Conservation (phyloP, 2,888 invertebrate species). For the Cerceris rybyensis region DNA sequence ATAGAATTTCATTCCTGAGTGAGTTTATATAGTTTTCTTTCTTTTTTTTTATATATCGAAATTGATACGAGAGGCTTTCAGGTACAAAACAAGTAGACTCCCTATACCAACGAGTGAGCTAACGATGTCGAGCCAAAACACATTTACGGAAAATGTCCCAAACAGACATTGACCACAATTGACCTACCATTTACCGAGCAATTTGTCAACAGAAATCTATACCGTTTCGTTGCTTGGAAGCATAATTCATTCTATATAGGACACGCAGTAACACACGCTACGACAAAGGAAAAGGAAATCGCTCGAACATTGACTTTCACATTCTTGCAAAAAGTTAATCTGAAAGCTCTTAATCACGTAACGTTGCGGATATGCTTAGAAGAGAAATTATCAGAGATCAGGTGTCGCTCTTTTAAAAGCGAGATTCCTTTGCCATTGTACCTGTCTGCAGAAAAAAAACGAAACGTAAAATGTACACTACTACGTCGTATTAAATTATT, state of each 20-base stretch:
- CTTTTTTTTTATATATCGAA: slow-evolving; percentile 42
- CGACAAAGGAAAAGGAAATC: slow-evolving; percentile 30
- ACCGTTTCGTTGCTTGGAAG: slow-evolving; percentile 68
- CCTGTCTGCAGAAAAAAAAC: slow-evolving; percentile 28
- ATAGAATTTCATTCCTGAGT: slow-evolving; percentile 76
- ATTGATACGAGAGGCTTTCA: slow-evolving; percentile 74
- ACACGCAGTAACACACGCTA: slow-evolving; percentile 33
- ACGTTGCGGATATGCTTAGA: slow-evolving; percentile 27
- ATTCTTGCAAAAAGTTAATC: slow-evolving; percentile 13
- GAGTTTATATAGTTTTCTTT: slow-evolving; percentile 64
- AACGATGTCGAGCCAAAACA: slow-evolving; percentile 38
- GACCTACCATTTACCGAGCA: slow-evolving; percentile 37
- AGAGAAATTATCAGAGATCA: slow-evolving; percentile 52
- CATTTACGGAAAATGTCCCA: slow-evolving; percentile 25
- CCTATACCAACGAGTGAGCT: slow-evolving; percentile 37
- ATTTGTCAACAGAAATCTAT: slow-evolving; percentile 33
- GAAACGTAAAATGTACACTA: slow-evolving; percentile 32
- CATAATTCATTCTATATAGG: slow-evolving; percentile 51
- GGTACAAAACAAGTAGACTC: slow-evolving; percentile 73
- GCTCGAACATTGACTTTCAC: slow-evolving; percentile 25
- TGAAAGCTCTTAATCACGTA: slow-evolving; percentile 34
- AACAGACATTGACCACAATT: slow-evolving; percentile 43
- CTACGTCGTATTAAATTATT: slow-evolving; percentile 38
- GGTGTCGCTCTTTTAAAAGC: slow-evolving; percentile 39
- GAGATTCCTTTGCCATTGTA: slow-evolving; percentile 18